phyloP scores from a whole-genome alignment of 1,140 invertebrate genomes.

The Antheraea pernyi region DNA sequence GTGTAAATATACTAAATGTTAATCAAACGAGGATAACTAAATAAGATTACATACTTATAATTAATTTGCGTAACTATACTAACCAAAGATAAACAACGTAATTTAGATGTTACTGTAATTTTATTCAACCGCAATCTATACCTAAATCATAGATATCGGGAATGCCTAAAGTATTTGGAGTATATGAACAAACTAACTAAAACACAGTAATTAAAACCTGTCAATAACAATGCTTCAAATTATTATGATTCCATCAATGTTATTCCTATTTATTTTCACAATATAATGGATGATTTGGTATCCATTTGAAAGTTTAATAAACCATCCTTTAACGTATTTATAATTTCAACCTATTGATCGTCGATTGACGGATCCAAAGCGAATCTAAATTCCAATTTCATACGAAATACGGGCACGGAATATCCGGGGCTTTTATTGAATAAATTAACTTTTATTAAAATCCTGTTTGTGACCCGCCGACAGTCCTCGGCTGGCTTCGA shows the following conservation, averaged over 20 bases:
- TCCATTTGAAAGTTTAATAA: neutral
- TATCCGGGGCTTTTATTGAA: constrained; percentile 61
- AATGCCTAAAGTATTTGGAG: no score
- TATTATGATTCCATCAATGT: neutral
- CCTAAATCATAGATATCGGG: no score
- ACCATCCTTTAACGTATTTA: constrained; percentile 16
- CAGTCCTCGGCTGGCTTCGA: constrained; percentile 23
- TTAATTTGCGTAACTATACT: no score
- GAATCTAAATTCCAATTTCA: constrained; percentile 51
- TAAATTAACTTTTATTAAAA: constrained; percentile 74
- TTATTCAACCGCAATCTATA: no score
- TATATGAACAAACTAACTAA: no score
- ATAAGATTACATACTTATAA: no score
- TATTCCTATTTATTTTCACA: neutral
- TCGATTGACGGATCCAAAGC: constrained; percentile 45
- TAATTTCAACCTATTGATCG: constrained; percentile 28
- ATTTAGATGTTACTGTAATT: no score
- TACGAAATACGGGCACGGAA: constrained; percentile 46
- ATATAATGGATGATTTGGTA: neutral
- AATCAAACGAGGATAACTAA: no score
- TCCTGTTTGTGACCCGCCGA: constrained; percentile 54
- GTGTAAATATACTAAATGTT: no score
- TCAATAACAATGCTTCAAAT: neutral
- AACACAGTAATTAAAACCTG: neutral
- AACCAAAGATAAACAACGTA: no score